phyloP scores from a whole-genome alignment of 2,888 invertebrate species.

The Plusia festucae region DNA sequence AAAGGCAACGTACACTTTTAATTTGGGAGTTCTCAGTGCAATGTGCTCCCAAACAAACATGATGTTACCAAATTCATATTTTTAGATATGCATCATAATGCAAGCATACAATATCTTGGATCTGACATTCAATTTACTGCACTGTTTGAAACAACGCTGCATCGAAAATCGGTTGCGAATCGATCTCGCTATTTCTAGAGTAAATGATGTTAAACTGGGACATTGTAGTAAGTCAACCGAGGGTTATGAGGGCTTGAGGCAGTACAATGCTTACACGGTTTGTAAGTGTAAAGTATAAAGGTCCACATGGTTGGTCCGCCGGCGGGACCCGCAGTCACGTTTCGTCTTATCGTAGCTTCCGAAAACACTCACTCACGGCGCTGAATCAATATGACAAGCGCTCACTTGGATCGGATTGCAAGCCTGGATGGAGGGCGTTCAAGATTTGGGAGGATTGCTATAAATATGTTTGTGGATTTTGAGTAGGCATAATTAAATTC shows the following conservation, averaged over 20 bases:
- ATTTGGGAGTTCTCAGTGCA: background rate
- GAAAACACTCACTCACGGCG: slow-evolving; percentile 82
- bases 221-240: slow-evolving; percentile 50
- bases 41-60: background rate
- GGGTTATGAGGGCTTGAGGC: slow-evolving; percentile 26
- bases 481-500: slow-evolving; percentile 31
- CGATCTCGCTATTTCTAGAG: slow-evolving; percentile 29
- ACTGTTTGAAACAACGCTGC: slow-evolving; percentile 36
- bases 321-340: slow-evolving; percentile 76
- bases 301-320: slow-evolving; percentile 75
- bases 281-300: slow-evolving; percentile 68
- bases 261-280: slow-evolving; percentile 65
- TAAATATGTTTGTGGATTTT: slow-evolving; percentile 37
- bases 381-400: slow-evolving; percentile 83
- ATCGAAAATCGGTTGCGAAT: slow-evolving; percentile 39
- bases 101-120: slow-evolving; percentile 47
- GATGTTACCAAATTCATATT: background rate
- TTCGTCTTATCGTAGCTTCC: slow-evolving; percentile 78
- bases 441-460: slow-evolving; percentile 36
- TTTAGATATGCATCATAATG: slow-evolving; percentile 20
- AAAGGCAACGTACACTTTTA: background rate
- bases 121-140: slow-evolving; percentile 58
- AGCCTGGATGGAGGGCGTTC: slow-evolving; percentile 69
- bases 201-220: slow-evolving; percentile 56
- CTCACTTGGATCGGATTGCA: slow-evolving; percentile 80